A percentile compares a stretch with the other conserved stretches of the same genome.
These are phyloP conservation scores for Actenoides hombroni DNA, from an alignment of 2,113 vertebrate genomes.

Conservation along the genomic window DNA sequence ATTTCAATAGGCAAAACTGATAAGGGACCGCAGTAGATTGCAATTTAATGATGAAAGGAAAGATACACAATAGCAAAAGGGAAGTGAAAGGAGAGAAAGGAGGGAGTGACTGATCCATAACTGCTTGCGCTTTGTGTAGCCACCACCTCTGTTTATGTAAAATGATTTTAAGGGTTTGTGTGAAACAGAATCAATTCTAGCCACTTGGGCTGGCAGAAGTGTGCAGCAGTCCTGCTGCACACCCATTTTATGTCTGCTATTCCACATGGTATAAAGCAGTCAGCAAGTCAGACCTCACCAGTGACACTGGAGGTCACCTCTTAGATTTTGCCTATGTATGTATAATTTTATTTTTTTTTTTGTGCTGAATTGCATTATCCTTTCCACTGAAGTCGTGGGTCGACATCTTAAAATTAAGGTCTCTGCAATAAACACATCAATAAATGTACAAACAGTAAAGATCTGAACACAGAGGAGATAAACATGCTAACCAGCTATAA, in stretches of 20 bases:
- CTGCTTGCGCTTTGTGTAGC: not conserved
- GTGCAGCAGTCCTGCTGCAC: not conserved
- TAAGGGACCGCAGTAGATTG: not conserved
- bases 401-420: not conserved
- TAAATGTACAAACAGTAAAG: not conserved
- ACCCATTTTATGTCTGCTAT: not conserved
- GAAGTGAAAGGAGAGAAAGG: slow-evolving; percentile 1
- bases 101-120: not conserved
- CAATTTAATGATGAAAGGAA: not conserved
- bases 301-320: not conserved
- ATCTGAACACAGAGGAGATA: not conserved
- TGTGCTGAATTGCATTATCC: not conserved
- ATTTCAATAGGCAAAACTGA: not conserved
- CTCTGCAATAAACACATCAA: not conserved
- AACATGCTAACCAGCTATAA: not conserved
- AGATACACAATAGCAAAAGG: not conserved
- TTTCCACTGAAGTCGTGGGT: accelerated
- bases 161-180: not conserved
- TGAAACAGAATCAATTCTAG: not conserved
- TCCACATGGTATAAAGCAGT: not conserved
- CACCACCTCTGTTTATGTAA: not conserved
- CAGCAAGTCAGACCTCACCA: not conserved
- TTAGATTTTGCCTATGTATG: not conserved
- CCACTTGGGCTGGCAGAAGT: not conserved
- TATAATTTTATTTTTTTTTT: not conserved